Base-by-base conservation (phyloP, 2,113 vertebrate genomes). In the Tragelaphus buxtoni region DNA sequence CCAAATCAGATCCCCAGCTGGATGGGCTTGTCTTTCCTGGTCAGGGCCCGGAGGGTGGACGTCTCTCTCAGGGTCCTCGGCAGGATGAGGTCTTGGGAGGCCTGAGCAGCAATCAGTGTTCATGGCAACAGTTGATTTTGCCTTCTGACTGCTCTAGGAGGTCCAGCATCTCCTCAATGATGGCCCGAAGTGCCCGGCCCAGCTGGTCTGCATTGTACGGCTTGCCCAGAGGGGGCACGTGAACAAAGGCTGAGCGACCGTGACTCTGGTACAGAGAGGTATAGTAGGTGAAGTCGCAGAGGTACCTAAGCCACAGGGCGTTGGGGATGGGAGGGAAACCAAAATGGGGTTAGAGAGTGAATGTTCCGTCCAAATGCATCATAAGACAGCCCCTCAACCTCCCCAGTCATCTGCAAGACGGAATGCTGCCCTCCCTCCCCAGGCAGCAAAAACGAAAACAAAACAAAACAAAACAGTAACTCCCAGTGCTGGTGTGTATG, bases 261-360 rank as follows among this genome's bases (percentile, higher is more conserved):
- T 98, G 97, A 81, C 99, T 99, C 98, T 99, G 98, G 98, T 99
- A 99, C 90, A 99, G 96, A 5, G 99, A 99, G 0, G 98, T 99
- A 97, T 99, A 99, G 98, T 99, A 99, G 65, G 99, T 99, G 98
- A 99, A 99, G 98, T 99, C 99, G 76, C 99, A 99, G 10, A 99
- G 99, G 98, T 99, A 99, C 96, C 99, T 99, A 96, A 2, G 63
- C 85, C 5, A 4, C 3, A 49, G 86, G 49, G 30, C 0, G 0
- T 35, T 2, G 14, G 9, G 17, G 42, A 55, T 1, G 10, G 61
- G 60, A 87, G 55, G 9, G 45, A 92, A 82, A 55, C 18, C 85
- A 88, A 51, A 49, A 77, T 0, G 7, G 9, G 74, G 24, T 79
- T 60, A 90, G 91, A 81, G 79, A 55, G 51, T 16, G 51, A 55